Base-by-base conservation (phyloP, 2,888 invertebrate genomes). In the Rhagonycha lutea region DNA sequence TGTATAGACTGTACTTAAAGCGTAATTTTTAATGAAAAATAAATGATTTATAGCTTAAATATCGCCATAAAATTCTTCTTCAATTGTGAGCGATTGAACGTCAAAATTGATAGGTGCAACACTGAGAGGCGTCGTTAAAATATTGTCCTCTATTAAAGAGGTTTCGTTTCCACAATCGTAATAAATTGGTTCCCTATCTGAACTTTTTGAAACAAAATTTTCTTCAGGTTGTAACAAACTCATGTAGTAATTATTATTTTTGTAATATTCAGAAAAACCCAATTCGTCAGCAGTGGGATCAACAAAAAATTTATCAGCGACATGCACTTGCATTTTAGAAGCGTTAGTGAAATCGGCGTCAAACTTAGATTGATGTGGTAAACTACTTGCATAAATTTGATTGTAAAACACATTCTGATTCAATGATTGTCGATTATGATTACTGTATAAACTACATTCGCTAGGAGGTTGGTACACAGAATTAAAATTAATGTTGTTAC, bases 311-410 rank as follows among this genome's bases (percentile, higher is more conserved):
- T 70, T 70, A 24, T 74, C 70, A 70, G 68, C 70, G 32, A 12
- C 65, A 70, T 70, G 70, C 67, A 70, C 29, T 61, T 23, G 11
- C 67, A 70, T 14, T 61, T 23, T 5, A 67, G 32, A 72, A 72
- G 72, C 65, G 32, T 67, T 47, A 18, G 69, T 32, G 47, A 69
- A 18, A 8, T 68, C 73, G 60, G 70, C 62, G 60, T 63, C 67
- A 72, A 78, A 80, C 78, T 77, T 79, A 75, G 80, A 79, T 62
- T 75, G 80, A 75, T 73, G 78, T 61, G 80, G 80, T 81, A 83
- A 81, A 80, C 84, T 87, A 87, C 87, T 87, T 86, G 87, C 86
- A 86, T 85, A 84, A 87, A 79, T 87, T 87, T 82, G 83, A 79
- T 81, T 81, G 78, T 80, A 80, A 79, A 80, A 79, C 72, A 78